These are phyloP conservation scores for Dicroscelio sp. DNA, from an alignment of 2,888 invertebrate genomes.

Conservation along the genomic window DNA sequence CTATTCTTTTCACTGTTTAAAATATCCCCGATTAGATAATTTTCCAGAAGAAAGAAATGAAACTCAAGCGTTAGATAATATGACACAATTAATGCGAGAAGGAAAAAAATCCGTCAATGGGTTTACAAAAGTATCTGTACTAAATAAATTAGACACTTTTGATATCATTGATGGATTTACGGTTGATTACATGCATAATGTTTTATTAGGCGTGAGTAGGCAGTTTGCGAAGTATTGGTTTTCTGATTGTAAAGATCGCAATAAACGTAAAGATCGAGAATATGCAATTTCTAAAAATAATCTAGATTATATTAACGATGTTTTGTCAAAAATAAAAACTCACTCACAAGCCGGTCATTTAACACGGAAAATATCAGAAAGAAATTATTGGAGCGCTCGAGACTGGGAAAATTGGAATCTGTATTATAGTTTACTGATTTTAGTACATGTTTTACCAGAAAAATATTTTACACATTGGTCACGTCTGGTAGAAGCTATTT, in stretches of 20 bases:
- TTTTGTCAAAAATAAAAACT: not conserved
- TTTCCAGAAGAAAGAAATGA: not conserved
- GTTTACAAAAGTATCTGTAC: not conserved
- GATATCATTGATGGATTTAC: not conserved
- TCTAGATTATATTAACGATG: not conserved
- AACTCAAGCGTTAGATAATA: not conserved
- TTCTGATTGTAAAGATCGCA: not conserved
- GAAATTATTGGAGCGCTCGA: not conserved
- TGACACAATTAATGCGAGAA: not conserved
- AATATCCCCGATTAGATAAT: not conserved
- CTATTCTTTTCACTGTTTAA: too few species aligned
- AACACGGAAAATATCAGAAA: not conserved
- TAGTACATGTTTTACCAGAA: not conserved
- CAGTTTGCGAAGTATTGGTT: slow-evolving; percentile 73
- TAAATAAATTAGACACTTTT: not conserved
- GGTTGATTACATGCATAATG: slow-evolving; percentile 78
- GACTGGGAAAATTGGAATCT: not conserved
- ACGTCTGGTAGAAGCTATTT: not conserved
- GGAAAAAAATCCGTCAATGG: not conserved
- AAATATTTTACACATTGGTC: not conserved
- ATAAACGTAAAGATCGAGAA: too few species aligned
- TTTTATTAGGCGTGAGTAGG: slow-evolving; percentile 61
- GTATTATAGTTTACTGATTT: not conserved
- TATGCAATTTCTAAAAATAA: not conserved
- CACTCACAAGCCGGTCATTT: not conserved